These are phyloP conservation scores for Ptychoptera contaminata DNA, from an alignment of 2,888 invertebrate species.

Conservation along the genomic window DNA sequence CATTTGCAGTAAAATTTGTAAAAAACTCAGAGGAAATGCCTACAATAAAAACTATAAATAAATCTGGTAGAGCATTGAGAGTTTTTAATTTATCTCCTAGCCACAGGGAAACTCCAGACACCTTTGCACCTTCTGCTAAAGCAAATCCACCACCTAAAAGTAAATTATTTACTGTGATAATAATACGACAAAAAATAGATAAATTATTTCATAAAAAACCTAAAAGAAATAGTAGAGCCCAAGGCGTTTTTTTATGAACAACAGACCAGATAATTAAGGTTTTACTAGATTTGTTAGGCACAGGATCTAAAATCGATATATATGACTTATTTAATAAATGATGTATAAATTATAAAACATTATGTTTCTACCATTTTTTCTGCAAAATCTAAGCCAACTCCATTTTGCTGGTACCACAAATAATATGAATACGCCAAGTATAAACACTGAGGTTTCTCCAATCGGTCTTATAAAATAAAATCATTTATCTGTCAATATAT, in stretches of 20 bases:
- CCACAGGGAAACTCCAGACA: constrained; percentile 51
- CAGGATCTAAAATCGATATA: not conserved
- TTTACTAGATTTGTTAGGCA: constrained; percentile 36
- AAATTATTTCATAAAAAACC: too few species aligned
- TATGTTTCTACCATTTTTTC: not conserved
- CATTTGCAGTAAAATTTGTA: constrained; percentile 45
- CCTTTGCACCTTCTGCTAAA: constrained; percentile 61
- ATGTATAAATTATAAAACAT: too few species aligned
- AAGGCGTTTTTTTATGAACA: constrained; percentile 65
- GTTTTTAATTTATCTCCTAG: constrained; percentile 49
- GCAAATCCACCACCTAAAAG: constrained; percentile 62
- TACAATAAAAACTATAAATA: constrained; percentile 50
- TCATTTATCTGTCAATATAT: too few species aligned
- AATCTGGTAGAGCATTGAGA: constrained; percentile 40
- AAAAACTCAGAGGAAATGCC: constrained; percentile 58
- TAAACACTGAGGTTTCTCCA: constrained; percentile 57
- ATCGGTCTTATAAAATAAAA: too few species aligned
- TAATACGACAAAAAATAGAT: too few species aligned
- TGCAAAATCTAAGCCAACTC: constrained; percentile 27
- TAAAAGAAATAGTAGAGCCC: constrained; percentile 53
- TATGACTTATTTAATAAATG: too few species aligned
- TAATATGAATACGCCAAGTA: constrained; percentile 56
- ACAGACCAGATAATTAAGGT: constrained; percentile 57
- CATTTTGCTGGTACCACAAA: constrained; percentile 60
- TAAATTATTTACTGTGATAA: too few species aligned